Conservation (phyloP, 2,113 vertebrate species). For the Tursiops truncatus region DNA sequence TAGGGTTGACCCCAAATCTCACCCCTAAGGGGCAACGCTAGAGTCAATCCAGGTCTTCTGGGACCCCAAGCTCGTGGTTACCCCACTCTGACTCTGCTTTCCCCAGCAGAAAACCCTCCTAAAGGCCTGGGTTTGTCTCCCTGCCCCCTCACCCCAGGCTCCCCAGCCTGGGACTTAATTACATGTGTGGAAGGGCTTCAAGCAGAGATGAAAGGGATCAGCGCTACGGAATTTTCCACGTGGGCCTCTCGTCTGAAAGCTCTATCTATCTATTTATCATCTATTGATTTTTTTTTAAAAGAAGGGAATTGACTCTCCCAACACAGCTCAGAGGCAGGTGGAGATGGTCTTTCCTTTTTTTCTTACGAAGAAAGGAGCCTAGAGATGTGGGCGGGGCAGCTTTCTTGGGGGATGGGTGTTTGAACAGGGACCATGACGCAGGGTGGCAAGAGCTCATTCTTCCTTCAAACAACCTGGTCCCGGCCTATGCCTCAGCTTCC, state of each 20-base stretch:
- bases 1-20: background rate
- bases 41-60: background rate
- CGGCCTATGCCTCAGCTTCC: background rate
- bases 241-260: background rate
- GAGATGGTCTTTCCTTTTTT: background rate
- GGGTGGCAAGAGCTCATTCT: background rate
- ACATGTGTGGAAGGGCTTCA: conserved; percentile 71
- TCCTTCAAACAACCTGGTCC: background rate
- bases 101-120: background rate
- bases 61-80: background rate
- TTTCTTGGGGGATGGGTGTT: background rate
- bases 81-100: background rate
- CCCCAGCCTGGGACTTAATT: conserved; percentile 58
- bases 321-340: background rate
- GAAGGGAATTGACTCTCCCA: background rate
- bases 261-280: conserved; percentile 36
- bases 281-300: conserved; percentile 12
- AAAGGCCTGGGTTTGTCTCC: background rate
- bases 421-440: background rate
- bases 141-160: background rate
- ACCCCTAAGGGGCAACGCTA: rapidly evolving
- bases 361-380: background rate
- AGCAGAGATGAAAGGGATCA: conserved; percentile 77
- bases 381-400: background rate
- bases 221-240: background rate